Percentiles rank a stretch among this genome's conserved stretches.
Conservation (phyloP, 2,888 invertebrate genomes). For the Parnassius orleans region DNA sequence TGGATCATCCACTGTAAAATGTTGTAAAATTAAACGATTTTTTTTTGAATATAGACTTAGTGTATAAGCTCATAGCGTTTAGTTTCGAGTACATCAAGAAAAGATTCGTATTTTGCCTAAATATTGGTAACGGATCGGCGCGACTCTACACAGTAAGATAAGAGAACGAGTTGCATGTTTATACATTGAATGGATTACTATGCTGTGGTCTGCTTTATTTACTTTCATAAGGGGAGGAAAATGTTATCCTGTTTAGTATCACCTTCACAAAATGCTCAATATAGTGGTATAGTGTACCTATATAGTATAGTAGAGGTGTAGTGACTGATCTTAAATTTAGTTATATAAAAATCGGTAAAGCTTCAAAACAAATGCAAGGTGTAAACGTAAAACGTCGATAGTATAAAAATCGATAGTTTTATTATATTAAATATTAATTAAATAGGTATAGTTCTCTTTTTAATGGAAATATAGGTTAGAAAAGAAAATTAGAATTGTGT, state of each 20-base stretch:
- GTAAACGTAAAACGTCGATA: too few species aligned
- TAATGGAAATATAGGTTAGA: too few species aligned
- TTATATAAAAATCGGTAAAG: too few species aligned
- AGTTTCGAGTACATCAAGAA: conserved; percentile 43
- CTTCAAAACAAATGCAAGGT: too few species aligned
- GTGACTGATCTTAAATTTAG: too few species aligned
- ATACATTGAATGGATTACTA: conserved; percentile 75
- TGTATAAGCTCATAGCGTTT: conserved; percentile 40
- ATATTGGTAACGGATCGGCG: conserved; percentile 78
- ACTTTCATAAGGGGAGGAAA: conserved; percentile 39
- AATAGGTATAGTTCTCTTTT: too few species aligned
- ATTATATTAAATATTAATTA: too few species aligned
- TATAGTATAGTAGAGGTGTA: too few species aligned
- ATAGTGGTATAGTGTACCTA: not conserved
- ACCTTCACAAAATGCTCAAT: conserved; percentile 22
- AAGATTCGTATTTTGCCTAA: conserved; percentile 76
- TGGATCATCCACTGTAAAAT: conserved; percentile 72
- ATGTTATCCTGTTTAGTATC: conserved; percentile 39
- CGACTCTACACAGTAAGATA: conserved; percentile 72
- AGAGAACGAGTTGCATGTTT: conserved; percentile 65
- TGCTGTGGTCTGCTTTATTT: conserved; percentile 57
- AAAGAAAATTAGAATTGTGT: too few species aligned
- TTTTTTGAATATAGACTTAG: conserved; percentile 47
- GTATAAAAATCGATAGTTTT: too few species aligned
- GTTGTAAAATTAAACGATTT: conserved; percentile 54